These are phyloP conservation scores for Drosophila obscura DNA, from an alignment of 1,140 invertebrate species.

Conservation along the genomic window DNA sequence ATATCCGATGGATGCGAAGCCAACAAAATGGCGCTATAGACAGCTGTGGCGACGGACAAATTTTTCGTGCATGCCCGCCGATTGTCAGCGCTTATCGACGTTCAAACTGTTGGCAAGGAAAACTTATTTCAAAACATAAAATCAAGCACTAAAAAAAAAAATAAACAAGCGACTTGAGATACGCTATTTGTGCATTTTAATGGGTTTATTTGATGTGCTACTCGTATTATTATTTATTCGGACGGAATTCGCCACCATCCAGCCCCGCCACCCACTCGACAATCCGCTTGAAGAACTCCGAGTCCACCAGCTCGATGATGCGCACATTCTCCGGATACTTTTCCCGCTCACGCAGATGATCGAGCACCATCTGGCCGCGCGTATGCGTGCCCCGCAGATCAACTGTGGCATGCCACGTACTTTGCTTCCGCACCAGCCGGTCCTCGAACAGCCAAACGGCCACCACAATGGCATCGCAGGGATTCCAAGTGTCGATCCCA, in stretches of 20 bases:
- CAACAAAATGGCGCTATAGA: no score
- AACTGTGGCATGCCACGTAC: constrained; percentile 85
- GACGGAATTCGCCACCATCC: constrained; percentile 1
- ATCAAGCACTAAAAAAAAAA: no score
- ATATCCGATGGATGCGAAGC: no score
- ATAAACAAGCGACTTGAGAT: no score
- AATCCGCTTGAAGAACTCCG: constrained; percentile 84
- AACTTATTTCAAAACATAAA: no score
- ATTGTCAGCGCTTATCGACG: no score
- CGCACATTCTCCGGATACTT: constrained; percentile 84
- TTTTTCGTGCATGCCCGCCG: no score
- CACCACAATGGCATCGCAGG: constrained; percentile 86
- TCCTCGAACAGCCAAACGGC: constrained; percentile 85
- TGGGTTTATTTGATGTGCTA: no score
- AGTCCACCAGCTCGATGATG: constrained; percentile 85
- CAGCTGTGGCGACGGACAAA: no score
- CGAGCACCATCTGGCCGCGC: constrained; percentile 86
- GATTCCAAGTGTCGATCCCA: constrained; percentile 81
- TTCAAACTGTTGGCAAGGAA: no score
- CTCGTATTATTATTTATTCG: constrained; percentile 8
- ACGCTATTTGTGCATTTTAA: no score
- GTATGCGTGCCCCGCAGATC: constrained; percentile 86
- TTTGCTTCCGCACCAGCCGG: constrained; percentile 68
- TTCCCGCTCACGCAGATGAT: constrained; percentile 84
- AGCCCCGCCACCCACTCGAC: constrained; percentile 66